Conservation (phyloP, 2,113 vertebrate genomes). For the Oreocharis arfaki region DNA sequence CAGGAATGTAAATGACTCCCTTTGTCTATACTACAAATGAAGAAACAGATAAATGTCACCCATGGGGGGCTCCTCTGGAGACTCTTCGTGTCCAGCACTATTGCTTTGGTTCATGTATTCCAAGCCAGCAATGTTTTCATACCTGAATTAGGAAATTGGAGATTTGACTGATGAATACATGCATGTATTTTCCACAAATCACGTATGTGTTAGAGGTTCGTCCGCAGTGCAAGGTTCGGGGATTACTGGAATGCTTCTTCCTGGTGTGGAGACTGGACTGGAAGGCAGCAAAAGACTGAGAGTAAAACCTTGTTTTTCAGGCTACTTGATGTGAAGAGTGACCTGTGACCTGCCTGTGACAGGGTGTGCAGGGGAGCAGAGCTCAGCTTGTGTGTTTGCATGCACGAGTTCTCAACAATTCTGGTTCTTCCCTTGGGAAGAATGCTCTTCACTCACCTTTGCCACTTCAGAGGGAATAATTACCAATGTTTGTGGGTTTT, state of each 20-base stretch:
- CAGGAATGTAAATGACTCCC: not conserved
- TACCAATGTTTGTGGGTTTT: not conserved
- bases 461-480: not conserved
- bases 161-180: not conserved
- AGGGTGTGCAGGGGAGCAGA: not conserved
- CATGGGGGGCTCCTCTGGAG: not conserved
- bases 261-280: not conserved
- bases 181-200: not conserved
- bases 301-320: not conserved
- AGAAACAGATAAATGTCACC: not conserved
- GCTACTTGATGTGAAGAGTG: not conserved
- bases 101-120: not conserved
- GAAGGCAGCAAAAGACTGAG: not conserved
- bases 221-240: not conserved
- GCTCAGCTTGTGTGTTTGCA: rapidly evolving
- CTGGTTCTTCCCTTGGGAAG: not conserved
- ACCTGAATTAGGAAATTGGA: not conserved
- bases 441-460: not conserved
- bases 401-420: not conserved
- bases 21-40: not conserved
- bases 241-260: not conserved
- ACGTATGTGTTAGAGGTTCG: not conserved
- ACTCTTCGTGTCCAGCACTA: not conserved
- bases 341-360: not conserved
- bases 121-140: not conserved